Conservation (phyloP, 2,888 invertebrate genomes). For the Melinaea menophilus region DNA sequence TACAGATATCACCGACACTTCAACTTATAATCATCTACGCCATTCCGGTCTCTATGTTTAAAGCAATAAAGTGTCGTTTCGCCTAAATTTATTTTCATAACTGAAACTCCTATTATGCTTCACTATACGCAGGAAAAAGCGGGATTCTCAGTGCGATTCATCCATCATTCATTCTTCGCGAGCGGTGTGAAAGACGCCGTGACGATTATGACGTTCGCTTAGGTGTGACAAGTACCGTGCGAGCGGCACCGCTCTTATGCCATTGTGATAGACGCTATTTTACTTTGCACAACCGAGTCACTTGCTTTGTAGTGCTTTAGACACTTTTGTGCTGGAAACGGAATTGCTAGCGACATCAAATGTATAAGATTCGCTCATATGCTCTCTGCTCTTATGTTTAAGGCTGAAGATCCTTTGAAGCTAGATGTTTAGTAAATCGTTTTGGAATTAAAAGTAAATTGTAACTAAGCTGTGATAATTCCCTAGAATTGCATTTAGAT, state of each 20-base stretch:
- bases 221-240: constrained; percentile 43
- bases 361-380: constrained; percentile 5
- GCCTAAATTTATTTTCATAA: constrained; percentile 20
- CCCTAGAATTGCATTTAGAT: constrained; percentile 47
- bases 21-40: constrained; percentile 18
- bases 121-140: constrained; percentile 57
- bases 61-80: constrained; percentile 37
- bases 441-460: constrained; percentile 21
- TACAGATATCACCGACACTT: constrained; percentile 49
- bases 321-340: constrained; percentile 38
- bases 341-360: constrained; percentile 19
- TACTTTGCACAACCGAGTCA: constrained; percentile 42
- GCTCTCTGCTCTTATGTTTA: constrained; percentile 4
- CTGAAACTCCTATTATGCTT: constrained; percentile 37
- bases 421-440: constrained; percentile 6
- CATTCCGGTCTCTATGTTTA: constrained; percentile 12
- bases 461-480: constrained; percentile 59
- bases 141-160: constrained; percentile 63
- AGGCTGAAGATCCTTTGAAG: constrained; percentile 8
- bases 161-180: constrained; percentile 68
- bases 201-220: constrained; percentile 64
- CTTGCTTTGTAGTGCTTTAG: constrained; percentile 49
- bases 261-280: constrained; percentile 49
- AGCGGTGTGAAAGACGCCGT: constrained; percentile 67
- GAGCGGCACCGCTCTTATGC: constrained; percentile 41